Percentiles rank a stretch among this genome's conserved stretches.
These are phyloP conservation scores for Hormaphis cornu DNA, from an alignment of 1,140 invertebrate genomes.

Conservation along the genomic window DNA sequence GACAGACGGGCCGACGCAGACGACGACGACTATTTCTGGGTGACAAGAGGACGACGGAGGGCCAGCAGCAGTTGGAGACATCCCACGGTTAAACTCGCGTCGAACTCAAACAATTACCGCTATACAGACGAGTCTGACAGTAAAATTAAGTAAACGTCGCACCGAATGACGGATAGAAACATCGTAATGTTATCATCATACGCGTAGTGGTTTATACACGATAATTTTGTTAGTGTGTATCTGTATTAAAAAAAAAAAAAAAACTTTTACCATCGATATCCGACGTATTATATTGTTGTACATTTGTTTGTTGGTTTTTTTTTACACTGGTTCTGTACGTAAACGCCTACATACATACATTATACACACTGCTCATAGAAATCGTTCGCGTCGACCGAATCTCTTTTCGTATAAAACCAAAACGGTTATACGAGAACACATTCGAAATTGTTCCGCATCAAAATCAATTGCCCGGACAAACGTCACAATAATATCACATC, in stretches of 20 bases:
- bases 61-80: slow-evolving; percentile 14
- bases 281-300: too few relatives aligned
- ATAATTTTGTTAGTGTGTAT: slow-evolving; percentile 1
- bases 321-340: not conserved
- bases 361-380: too few relatives aligned
- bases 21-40: slow-evolving; percentile 13
- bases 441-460: not conserved
- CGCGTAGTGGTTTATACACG: not conserved
- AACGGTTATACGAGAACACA: too few relatives aligned
- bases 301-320: too few relatives aligned
- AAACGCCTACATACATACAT: too few relatives aligned
- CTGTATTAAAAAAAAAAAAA: too few relatives aligned
- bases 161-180: not conserved
- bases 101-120: slow-evolving; percentile 1
- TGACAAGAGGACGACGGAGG: not conserved
- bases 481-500: not conserved
- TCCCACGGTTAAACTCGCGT: not conserved
- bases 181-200: too few relatives aligned
- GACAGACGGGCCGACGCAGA: slow-evolving; percentile 29
- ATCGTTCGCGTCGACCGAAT: too few relatives aligned
- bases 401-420: too few relatives aligned
- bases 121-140: slow-evolving; percentile 11
- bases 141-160: slow-evolving; percentile 3
- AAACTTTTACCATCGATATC: too few relatives aligned
- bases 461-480: not conserved